Percentiles rank a stretch among this genome's conserved stretches.
Conservation (phyloP, 1,140 invertebrate species). For the Nymphalis io region DNA sequence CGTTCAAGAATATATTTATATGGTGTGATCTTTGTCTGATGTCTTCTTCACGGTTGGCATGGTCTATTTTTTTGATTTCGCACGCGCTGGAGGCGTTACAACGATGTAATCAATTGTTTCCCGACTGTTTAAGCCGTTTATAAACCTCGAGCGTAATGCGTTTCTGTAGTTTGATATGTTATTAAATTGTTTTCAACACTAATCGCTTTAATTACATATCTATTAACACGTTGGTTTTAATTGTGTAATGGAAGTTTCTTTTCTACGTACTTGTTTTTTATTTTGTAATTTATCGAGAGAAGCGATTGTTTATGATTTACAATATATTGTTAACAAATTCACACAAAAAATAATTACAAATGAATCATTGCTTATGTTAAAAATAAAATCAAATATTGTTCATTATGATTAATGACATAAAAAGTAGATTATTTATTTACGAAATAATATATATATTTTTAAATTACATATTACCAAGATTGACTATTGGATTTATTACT, state of each 20-base stretch:
- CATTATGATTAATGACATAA: no score
- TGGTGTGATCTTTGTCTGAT: conserved; percentile 47
- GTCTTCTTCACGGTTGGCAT: conserved; percentile 59
- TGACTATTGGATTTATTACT: no score
- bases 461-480: no score
- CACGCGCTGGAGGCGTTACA: conserved; percentile 64
- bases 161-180: conserved; percentile 28
- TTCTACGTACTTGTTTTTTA: conserved; percentile 17
- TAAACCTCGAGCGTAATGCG: conserved; percentile 41
- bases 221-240: conserved; percentile 15
- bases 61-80: conserved; percentile 64
- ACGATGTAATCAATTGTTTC: conserved; percentile 62
- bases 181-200: conserved; percentile 39
- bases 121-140: conserved; percentile 22
- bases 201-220: conserved; percentile 44
- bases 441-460: no score
- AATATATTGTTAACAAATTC: not conserved
- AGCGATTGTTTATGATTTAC: not conserved
- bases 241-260: conserved; percentile 24
- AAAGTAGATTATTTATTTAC: no score
- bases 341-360: not conserved
- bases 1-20: conserved; percentile 42
- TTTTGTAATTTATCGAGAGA: not conserved
- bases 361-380: not conserved
- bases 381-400: not conserved